phyloP scores from a whole-genome alignment of 1,140 invertebrate genomes.

The Philopotamus ludificatus region DNA sequence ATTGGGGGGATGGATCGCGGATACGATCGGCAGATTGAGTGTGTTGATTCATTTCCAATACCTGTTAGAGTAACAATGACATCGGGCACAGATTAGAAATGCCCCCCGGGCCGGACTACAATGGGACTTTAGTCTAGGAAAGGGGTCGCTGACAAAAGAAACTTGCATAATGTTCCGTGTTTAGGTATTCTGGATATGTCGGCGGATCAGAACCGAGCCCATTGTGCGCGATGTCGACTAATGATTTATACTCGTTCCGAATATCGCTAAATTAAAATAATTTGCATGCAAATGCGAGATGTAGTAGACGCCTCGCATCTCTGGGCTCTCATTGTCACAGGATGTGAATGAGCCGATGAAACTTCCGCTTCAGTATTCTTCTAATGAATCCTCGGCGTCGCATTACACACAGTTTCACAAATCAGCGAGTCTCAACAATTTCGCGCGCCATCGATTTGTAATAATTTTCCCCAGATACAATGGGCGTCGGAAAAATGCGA shows the following conservation, averaged over 20 bases:
- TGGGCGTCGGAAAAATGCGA: no score
- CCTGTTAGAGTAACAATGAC: slow-evolving; percentile 32
- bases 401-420: no score
- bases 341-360: no score
- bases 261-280: not conserved
- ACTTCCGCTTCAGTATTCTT: no score
- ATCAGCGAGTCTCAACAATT: no score
- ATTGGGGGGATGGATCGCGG: not conserved
- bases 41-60: slow-evolving; percentile 30
- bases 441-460: no score
- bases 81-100: slow-evolving; percentile 33
- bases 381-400: no score
- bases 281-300: not conserved
- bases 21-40: slow-evolving; percentile 13
- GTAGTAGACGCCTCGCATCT: no score
- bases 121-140: not conserved
- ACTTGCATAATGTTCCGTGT: slow-evolving; percentile 24
- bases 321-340: no score
- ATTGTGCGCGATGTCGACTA: not conserved
- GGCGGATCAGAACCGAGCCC: not conserved
- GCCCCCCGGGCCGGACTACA: slow-evolving; percentile 11
- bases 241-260: not conserved
- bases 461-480: no score
- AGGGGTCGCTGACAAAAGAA: slow-evolving; percentile 23
- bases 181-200: slow-evolving; percentile 10